Evolutionary conservation across 2,113 vertebrate species (phyloP).

Genomic region (Neomonachus schauinslandi): DNA sequence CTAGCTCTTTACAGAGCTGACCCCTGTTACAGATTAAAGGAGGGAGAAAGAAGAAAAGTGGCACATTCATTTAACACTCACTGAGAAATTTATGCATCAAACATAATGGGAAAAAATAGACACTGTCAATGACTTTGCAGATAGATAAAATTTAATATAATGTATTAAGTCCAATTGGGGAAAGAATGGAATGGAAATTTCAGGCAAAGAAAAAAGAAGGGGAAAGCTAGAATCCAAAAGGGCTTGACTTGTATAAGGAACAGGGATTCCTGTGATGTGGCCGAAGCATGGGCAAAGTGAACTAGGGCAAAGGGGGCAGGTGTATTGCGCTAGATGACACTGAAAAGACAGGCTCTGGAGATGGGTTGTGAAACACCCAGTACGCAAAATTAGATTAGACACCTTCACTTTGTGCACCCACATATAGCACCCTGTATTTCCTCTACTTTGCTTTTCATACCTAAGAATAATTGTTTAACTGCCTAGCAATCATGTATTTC

Average conservation of each 20-base stretch:
- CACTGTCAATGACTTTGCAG: not conserved
- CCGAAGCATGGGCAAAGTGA: not conserved
- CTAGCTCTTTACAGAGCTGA: not conserved
- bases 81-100: not conserved
- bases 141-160: not conserved
- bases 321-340: not conserved
- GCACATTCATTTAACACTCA: not conserved
- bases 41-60: not conserved
- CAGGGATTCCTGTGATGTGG: not conserved
- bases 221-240: not conserved
- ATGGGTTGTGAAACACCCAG: not conserved
- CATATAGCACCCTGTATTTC: rapidly evolving
- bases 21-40: not conserved
- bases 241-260: not conserved
- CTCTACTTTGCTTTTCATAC: not conserved
- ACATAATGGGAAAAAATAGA: not conserved
- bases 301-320: not conserved
- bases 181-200: not conserved
- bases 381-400: not conserved
- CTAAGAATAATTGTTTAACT: not conserved
- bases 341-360: not conserved
- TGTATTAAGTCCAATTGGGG: not conserved
- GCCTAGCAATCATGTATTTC: not conserved
- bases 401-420: not conserved
- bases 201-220: not conserved